phyloP scores from a whole-genome alignment of 2,113 vertebrate genomes.

The Sturnus vulgaris region DNA sequence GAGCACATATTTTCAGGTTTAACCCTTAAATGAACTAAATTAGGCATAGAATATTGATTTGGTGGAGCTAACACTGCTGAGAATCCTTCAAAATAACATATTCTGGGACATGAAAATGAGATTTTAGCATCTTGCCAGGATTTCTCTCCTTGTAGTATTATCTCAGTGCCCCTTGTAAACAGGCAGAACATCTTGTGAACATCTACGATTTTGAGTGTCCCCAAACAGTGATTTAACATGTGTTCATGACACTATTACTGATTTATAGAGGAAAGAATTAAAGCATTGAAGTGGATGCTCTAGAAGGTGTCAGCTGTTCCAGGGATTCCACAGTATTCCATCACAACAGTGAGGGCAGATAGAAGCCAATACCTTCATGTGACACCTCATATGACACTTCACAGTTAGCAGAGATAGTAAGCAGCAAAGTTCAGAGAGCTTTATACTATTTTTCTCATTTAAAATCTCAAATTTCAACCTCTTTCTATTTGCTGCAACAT shows the following conservation, averaged over 20 bases:
- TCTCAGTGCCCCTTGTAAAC: not conserved
- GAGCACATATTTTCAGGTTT: not conserved
- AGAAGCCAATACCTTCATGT: not conserved
- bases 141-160: not conserved
- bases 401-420: not conserved
- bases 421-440: not conserved
- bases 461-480: not conserved
- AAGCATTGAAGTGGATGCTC: not conserved
- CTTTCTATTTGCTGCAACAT: not conserved
- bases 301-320: not conserved
- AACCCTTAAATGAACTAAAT: not conserved
- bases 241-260: not conserved
- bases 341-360: not conserved
- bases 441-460: not conserved
- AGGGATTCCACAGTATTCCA: not conserved
- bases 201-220: rapidly evolving
- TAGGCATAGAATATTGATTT: not conserved
- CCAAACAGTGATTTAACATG: not conserved
- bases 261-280: not conserved
- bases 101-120: not conserved
- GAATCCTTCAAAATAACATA: not conserved
- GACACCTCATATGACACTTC: not conserved
- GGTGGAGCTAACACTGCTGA: not conserved
- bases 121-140: not conserved
- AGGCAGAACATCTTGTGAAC: not conserved